Evolutionary conservation across 2,113 vertebrate species (phyloP).

Genomic region (Brachypteracias leptosomus): DNA sequence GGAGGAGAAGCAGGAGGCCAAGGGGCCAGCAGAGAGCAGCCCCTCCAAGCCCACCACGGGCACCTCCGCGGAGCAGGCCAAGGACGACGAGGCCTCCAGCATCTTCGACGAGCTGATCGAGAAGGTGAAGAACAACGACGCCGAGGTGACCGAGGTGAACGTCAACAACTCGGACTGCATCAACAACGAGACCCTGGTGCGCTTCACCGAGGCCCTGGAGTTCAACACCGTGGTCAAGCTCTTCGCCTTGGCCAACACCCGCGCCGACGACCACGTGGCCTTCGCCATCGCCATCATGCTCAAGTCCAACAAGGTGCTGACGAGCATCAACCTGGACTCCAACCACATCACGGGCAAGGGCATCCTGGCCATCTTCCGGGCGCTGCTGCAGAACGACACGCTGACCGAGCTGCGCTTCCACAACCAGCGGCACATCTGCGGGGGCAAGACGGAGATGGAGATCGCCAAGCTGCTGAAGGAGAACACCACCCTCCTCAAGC

Average conservation of each 20-base stretch:
- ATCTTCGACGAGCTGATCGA: conserved; percentile 94
- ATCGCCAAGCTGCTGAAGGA: conserved; percentile 93
- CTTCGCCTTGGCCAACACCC: conserved; percentile 92
- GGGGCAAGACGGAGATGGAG: conserved; percentile 98
- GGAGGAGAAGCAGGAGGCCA: background rate
- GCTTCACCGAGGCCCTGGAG: conserved; percentile 88
- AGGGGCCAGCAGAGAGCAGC: background rate
- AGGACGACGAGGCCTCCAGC: conserved; percentile 80
- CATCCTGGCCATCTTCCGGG: conserved; percentile 92
- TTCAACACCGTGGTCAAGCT: conserved; percentile 85
- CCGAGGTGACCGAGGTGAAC: conserved; percentile 84
- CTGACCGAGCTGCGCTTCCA: conserved; percentile 96
- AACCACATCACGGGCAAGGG: conserved; percentile 95
- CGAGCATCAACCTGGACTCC: conserved; percentile 94
- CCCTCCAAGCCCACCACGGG: conserved; percentile 5
- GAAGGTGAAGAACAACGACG: conserved; percentile 84
- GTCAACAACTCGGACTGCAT: conserved; percentile 98
- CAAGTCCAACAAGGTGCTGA: conserved; percentile 87
- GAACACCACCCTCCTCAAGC: conserved; percentile 91
- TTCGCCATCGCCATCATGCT: conserved; percentile 90
- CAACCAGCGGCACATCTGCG: conserved; percentile 97
- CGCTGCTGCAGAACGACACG: conserved; percentile 87
- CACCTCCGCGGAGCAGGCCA: conserved; percentile 48
- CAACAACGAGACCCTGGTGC: conserved; percentile 89
- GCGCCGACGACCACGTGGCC: conserved; percentile 92